Percentiles rank a stretch among this genome's conserved stretches.
These are phyloP conservation scores for Tetanocera ferruginea DNA, from an alignment of 2,888 invertebrate species.

Conservation along the genomic window DNA sequence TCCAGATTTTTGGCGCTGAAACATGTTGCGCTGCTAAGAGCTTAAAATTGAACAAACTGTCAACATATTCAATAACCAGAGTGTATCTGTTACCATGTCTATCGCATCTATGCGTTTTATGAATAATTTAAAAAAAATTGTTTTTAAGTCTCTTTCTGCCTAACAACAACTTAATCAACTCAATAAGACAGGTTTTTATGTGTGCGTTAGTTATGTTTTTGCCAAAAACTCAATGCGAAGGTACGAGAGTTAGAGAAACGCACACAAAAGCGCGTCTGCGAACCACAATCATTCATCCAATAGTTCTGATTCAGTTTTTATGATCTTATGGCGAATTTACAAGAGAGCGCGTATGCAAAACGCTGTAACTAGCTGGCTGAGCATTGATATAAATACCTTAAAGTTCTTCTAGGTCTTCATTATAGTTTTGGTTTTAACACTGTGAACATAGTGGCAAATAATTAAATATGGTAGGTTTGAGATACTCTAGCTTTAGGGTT, in stretches of 20 bases:
- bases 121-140: constrained; percentile 20
- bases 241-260: constrained; percentile 1
- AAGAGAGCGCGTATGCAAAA: constrained; percentile 12
- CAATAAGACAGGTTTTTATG: not conserved
- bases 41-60: constrained; percentile 23
- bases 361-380: constrained; percentile 40
- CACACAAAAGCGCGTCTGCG: not conserved
- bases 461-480: constrained; percentile 46
- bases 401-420: constrained; percentile 62
- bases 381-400: constrained; percentile 65
- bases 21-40: not conserved
- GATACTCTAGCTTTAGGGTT: not conserved
- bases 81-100: constrained; percentile 12
- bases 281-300: not conserved
- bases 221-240: not conserved
- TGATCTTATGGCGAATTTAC: constrained; percentile 38
- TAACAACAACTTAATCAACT: not conserved
- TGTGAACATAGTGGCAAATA: constrained; percentile 59
- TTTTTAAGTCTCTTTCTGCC: constrained; percentile 4
- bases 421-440: constrained; percentile 60
- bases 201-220: not conserved
- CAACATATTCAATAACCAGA: constrained; percentile 14
- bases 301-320: constrained; percentile 31
- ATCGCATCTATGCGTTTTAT: not conserved
- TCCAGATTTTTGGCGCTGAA: not conserved